A percentile compares a stretch with the other conserved stretches of the same genome.
These are phyloP conservation scores for Caranx melampygus DNA, from an alignment of 2,113 vertebrate species.

Conservation along the genomic window DNA sequence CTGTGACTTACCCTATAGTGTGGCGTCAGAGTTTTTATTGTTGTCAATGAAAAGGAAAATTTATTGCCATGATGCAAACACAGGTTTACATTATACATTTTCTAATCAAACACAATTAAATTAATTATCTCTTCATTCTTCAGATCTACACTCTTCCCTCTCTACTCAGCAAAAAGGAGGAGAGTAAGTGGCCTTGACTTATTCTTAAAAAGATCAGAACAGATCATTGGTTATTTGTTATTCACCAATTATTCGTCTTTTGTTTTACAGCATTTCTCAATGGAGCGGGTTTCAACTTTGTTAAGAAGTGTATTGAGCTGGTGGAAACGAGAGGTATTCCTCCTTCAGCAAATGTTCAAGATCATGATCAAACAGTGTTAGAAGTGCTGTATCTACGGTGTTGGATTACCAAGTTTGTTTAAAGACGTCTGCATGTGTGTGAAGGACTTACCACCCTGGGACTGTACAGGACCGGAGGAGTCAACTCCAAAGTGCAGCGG, in stretches of 20 bases:
- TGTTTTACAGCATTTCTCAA: constrained; percentile 92
- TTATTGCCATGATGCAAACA: neutral
- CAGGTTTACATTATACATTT: neutral
- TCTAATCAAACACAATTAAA: neutral
- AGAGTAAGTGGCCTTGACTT: constrained; percentile 87
- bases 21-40: neutral
- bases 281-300: constrained; percentile 95
- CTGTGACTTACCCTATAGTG: neutral
- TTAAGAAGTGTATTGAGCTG: constrained; percentile 93
- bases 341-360: constrained; percentile 16
- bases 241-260: neutral
- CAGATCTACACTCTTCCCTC: constrained; percentile 97
- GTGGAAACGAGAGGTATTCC: constrained; percentile 90
- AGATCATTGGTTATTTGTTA: neutral
- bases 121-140: constrained; percentile 18
- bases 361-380: neutral
- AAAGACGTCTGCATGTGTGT: constrained; percentile 10
- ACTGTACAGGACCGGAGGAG: constrained; percentile 96
- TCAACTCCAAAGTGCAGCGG: constrained; percentile 98
- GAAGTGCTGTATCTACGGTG: neutral
- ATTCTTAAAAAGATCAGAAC: neutral
- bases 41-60: neutral
- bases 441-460: constrained; percentile 93
- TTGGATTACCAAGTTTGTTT: neutral
- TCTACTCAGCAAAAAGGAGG: constrained; percentile 98